Evolutionary conservation across 2,113 vertebrate species (phyloP).

Genomic region (Pterocles orientalis): DNA sequence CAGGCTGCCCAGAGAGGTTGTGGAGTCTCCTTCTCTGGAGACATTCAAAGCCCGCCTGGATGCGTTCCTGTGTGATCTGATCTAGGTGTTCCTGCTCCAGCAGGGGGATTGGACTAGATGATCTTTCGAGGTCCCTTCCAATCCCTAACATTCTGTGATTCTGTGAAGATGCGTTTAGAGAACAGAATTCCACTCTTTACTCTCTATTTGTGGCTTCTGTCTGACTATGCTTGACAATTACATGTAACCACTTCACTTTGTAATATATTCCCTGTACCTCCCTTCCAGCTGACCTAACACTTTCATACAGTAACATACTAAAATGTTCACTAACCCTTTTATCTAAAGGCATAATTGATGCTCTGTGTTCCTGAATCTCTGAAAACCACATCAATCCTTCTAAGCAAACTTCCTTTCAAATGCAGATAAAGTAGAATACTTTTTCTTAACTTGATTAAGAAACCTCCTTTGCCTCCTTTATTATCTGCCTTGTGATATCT

Average conservation of each 20-base stretch:
- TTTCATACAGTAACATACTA: conserved; percentile 63
- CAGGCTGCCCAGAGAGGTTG: too few relatives aligned
- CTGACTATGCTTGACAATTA: conserved; percentile 43
- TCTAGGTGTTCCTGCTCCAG: too few relatives aligned
- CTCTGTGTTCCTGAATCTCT: conserved; percentile 35
- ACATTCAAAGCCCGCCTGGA: too few relatives aligned
- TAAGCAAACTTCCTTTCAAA: conserved; percentile 65
- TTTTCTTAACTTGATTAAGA: not conserved
- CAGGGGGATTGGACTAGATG: too few relatives aligned
- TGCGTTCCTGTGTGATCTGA: too few relatives aligned
- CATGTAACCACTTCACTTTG: conserved; percentile 57
- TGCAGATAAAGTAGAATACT: conserved; percentile 42
- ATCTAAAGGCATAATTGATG: conserved; percentile 23
- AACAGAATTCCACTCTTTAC: conserved; percentile 29
- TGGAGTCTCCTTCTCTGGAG: too few relatives aligned
- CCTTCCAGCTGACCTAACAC: conserved; percentile 59
- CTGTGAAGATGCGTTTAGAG: not conserved
- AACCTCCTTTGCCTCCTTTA: not conserved
- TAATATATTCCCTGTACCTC: conserved; percentile 53
- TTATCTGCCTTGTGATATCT: not conserved
- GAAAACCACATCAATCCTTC: conserved; percentile 32
- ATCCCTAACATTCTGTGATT: too few relatives aligned
- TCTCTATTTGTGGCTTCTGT: conserved; percentile 48
- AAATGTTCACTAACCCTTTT: conserved; percentile 55
- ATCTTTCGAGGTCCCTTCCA: too few relatives aligned